Base-by-base conservation (phyloP, 2,113 vertebrate species). In the Narcine bancroftii region DNA sequence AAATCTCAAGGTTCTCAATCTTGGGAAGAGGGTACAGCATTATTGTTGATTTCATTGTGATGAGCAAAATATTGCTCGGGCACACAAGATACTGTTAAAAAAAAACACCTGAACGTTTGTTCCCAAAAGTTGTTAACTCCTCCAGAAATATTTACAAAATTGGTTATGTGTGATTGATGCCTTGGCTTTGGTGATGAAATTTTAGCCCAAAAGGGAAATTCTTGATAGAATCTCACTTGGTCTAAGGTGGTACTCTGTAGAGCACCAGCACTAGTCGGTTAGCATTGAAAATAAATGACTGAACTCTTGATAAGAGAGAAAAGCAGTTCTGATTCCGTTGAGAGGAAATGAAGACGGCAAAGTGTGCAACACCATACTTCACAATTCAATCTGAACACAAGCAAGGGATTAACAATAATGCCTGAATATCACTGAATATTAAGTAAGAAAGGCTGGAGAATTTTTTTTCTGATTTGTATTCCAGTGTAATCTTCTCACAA, bases 401-500 rank as follows among this genome's bases (percentile, higher is more conserved):
- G 53, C 7, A 17, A 33, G 53, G 36, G 50, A 87, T 87, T 87
- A 87, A 53, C n/a, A 87, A 60, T n/a, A 60, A 60, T 56, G 53
- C 15, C 81, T 63, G 81, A 60, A 87, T 60, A 56, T 39, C 81
- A 87, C 81, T 63, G 81, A 63, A 87, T 87, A 87, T 63, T 36
- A 87, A 87, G 53, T 21, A 87, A 53, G 6, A n/a, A 87, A 17
- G 53, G 17, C 81, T 63, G 81, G 81, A 56, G 81, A 60, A 87
- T 42, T 60, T 33, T 45, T 19, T n/a, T 85, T 85, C 53, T 60
- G 81, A 87, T 87, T 87, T 87, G 81, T 87, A 87, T 87, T 87
- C 81, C 15, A 17, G 79, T 53, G 13, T 60, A 36, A 87, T 60
- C 81, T 87, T 36, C 33, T 36, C n/a, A 60, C 50, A 87, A 63